Percentiles rank a stretch among this genome's conserved stretches.
Evolutionary conservation across 2,888 invertebrate genomes (phyloP).

Genomic region (Andrena flavipes): DNA sequence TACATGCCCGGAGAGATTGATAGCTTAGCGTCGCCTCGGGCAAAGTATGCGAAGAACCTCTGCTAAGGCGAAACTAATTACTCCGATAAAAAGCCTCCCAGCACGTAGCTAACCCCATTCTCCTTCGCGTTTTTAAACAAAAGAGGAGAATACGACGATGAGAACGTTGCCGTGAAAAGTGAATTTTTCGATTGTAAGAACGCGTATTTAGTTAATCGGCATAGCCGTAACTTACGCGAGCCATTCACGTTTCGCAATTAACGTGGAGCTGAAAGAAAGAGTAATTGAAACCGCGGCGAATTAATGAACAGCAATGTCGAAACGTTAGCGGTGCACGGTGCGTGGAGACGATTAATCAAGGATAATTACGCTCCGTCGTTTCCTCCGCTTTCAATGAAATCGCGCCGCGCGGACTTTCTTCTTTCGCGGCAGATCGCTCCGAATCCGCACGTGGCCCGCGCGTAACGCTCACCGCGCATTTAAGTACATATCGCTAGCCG

Average conservation of each 20-base stretch:
- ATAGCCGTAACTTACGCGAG: neutral
- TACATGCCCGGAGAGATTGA: slow-evolving; percentile 36
- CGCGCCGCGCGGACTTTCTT: slow-evolving; percentile 60
- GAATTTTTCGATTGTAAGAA: slow-evolving; percentile 9
- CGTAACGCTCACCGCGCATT: slow-evolving; percentile 40
- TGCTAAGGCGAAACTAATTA: slow-evolving; percentile 58
- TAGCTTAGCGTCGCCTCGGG: slow-evolving; percentile 22
- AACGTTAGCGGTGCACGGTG: slow-evolving; percentile 10
- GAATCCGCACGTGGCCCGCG: slow-evolving; percentile 57
- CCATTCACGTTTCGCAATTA: slow-evolving; percentile 41
- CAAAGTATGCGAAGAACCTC: slow-evolving; percentile 50
- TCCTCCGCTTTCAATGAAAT: slow-evolving; percentile 34
- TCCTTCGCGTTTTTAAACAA: neutral
- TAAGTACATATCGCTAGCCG: slow-evolving; percentile 56
- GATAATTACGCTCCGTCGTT: slow-evolving; percentile 15
- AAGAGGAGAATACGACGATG: neutral
- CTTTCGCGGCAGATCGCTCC: slow-evolving; percentile 41
- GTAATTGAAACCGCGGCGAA: slow-evolving; percentile 4
- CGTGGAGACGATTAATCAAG: slow-evolving; percentile 32
- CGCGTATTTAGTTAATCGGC: neutral
- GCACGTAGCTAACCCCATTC: slow-evolving; percentile 28
- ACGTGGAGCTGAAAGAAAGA: slow-evolving; percentile 8
- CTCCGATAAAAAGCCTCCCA: slow-evolving; percentile 6
- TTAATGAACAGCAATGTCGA: slow-evolving; percentile 23
- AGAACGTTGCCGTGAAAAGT: neutral